Conservation (phyloP, 1,140 invertebrate species). For the Habropoda laboriosa region DNA sequence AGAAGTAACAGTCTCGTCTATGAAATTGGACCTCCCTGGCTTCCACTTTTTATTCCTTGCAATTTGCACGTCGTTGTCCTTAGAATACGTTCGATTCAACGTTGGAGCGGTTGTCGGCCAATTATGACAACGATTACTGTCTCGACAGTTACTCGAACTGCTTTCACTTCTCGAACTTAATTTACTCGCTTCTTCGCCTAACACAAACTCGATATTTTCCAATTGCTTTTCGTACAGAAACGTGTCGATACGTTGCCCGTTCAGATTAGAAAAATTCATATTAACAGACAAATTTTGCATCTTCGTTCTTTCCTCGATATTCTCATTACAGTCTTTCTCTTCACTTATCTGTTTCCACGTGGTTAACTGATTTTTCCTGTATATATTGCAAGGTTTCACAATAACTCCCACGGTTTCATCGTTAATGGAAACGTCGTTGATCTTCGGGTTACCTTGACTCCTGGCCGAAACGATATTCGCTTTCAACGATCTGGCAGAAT, state of each 20-base stretch:
- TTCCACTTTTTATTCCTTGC: slow-evolving; percentile 17
- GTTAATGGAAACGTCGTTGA: slow-evolving; percentile 75
- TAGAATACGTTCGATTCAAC: slow-evolving; percentile 69
- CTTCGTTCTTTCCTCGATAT: not conserved
- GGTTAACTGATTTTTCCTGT: slow-evolving; percentile 42
- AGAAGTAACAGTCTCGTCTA: not conserved
- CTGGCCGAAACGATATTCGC: slow-evolving; percentile 56
- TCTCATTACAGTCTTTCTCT: slow-evolving; percentile 14
- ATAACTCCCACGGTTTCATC: slow-evolving; percentile 67
- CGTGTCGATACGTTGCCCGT: not conserved
- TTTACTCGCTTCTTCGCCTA: not conserved
- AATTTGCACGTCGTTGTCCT: not conserved
- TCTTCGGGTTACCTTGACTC: slow-evolving; percentile 63
- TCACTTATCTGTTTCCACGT: slow-evolving; percentile 75
- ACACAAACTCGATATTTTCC: not conserved
- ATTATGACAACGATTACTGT: too few species aligned
- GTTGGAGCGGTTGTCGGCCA: not conserved
- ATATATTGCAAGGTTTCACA: slow-evolving; percentile 66
- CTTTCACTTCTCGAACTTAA: not conserved
- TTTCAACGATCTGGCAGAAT: slow-evolving; percentile 13
- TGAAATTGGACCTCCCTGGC: slow-evolving; percentile 54
- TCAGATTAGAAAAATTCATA: not conserved
- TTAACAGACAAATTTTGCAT: not conserved
- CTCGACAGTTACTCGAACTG: too few species aligned
- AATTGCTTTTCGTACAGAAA: not conserved